phyloP scores from a whole-genome alignment of 2,113 vertebrate species.

The Pedionomus torquatus region DNA sequence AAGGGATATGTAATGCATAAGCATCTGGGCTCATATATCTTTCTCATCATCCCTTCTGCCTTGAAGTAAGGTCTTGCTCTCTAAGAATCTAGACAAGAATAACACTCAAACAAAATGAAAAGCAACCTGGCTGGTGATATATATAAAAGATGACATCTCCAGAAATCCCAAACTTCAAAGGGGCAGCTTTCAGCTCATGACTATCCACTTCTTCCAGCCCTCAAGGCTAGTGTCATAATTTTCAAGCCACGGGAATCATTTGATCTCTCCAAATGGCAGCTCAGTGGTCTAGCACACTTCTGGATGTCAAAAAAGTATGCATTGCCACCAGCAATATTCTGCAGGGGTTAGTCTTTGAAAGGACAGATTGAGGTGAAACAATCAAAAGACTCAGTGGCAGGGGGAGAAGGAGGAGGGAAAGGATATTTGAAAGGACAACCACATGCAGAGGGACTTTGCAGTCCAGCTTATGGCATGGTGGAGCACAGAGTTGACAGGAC shows the following conservation, averaged over 20 bases:
- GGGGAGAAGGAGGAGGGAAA: neutral
- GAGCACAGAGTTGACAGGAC: fast-evolving
- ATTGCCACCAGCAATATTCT: conserved; percentile 1
- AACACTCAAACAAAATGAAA: conserved; percentile 29
- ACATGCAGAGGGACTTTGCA: neutral
- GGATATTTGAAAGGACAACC: neutral
- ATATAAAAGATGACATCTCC: conserved; percentile 55
- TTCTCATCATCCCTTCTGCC: conserved; percentile 27
- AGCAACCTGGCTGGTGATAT: conserved; percentile 35
- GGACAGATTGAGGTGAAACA: conserved; percentile 32
- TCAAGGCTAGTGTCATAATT: conserved; percentile 39
- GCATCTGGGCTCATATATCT: neutral
- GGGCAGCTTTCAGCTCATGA: conserved; percentile 26
- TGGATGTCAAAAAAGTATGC: conserved; percentile 32
- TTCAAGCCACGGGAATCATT: conserved; percentile 10
- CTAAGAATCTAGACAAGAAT: conserved; percentile 25
- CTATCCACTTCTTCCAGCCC: neutral
- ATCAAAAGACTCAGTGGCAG: neutral
- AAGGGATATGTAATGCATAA: neutral
- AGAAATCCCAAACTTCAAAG: conserved; percentile 59
- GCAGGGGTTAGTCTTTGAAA: conserved; percentile 23
- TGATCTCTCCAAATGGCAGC: conserved; percentile 52
- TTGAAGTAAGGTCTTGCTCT: conserved; percentile 33
- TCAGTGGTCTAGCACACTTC: conserved; percentile 31
- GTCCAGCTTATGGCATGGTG: fast-evolving